phyloP scores from a whole-genome alignment of 1,140 invertebrate species.

The Agraylea sexmaculata region DNA sequence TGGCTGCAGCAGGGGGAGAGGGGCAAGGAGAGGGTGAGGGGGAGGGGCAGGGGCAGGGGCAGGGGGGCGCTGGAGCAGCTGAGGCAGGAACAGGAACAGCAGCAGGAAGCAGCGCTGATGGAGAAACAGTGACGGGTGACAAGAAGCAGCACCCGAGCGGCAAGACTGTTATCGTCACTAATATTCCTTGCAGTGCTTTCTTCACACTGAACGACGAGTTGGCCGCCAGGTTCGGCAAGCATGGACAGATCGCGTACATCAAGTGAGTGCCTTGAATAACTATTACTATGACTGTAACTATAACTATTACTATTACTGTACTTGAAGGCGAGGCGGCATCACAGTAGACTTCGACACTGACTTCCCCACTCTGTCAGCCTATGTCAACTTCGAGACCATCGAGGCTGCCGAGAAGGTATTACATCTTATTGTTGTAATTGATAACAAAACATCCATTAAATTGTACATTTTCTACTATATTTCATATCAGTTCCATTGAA shows the following conservation, averaged over 20 bases:
- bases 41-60: too few relatives aligned
- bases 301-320: neutral
- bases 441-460: too few relatives aligned
- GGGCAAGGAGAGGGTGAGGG: too few relatives aligned
- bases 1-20: too few relatives aligned
- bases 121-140: neutral
- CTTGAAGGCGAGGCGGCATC: conserved; percentile 12
- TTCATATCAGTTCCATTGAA: too few relatives aligned
- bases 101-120: too few relatives aligned
- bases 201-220: conserved; percentile 12
- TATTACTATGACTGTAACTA: neutral
- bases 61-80: too few relatives aligned
- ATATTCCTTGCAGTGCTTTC: conserved; percentile 9
- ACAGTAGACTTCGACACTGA: conserved; percentile 8
- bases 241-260: conserved; percentile 10
- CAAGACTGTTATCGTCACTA: conserved; percentile 11
- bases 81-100: too few relatives aligned
- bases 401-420: conserved; percentile 11
- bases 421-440: too few relatives aligned
- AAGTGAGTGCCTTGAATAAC: conserved; percentile 6
- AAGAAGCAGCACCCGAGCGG: conserved; percentile 9
- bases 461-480: too few relatives aligned
- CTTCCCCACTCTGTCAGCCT: conserved; percentile 8
- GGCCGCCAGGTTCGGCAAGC: conserved; percentile 2
- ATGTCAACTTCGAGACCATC: conserved; percentile 10